Conservation (phyloP, 1,140 invertebrate genomes). For the Elymnias hypermnestra region DNA sequence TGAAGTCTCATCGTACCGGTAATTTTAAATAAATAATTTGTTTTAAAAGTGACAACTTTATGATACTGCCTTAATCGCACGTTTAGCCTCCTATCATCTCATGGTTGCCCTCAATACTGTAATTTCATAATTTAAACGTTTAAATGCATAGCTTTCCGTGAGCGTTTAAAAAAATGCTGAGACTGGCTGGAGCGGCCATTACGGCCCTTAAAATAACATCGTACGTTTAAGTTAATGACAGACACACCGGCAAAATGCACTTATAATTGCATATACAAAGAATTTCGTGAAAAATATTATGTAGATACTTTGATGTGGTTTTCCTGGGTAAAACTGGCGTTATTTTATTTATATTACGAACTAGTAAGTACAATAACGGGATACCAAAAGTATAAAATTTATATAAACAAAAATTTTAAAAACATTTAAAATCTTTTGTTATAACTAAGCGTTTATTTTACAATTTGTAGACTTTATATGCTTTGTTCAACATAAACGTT, state of each 20-base stretch:
- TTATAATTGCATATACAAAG: constrained; percentile 72
- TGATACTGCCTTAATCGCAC: constrained; percentile 20
- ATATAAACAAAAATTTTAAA: too few relatives aligned
- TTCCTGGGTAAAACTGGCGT: background rate
- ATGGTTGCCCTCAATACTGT: constrained; percentile 66
- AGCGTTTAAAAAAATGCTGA: constrained; percentile 64
- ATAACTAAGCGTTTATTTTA: too few relatives aligned
- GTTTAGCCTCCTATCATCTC: constrained; percentile 23
- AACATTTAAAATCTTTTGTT: too few relatives aligned
- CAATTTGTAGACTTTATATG: too few relatives aligned
- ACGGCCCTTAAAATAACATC: constrained; percentile 73
- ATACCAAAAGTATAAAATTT: too few relatives aligned
- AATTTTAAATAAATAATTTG: constrained; percentile 7
- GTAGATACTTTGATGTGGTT: constrained; percentile 32
- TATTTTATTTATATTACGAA: too few relatives aligned
- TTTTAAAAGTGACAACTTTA: constrained; percentile 12
- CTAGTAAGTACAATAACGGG: too few relatives aligned
- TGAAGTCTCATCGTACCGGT: background rate
- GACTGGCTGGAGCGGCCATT: constrained; percentile 60
- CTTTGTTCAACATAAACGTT: too few relatives aligned
- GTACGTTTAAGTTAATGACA: constrained; percentile 75
- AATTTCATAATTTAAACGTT: constrained; percentile 76
- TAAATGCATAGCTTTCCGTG: constrained; percentile 75
- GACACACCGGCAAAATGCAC: constrained; percentile 70
- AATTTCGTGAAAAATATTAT: constrained; percentile 71